Conservation (phyloP, 2,888 invertebrate genomes). For the Sarcophaga subvicina region DNA sequence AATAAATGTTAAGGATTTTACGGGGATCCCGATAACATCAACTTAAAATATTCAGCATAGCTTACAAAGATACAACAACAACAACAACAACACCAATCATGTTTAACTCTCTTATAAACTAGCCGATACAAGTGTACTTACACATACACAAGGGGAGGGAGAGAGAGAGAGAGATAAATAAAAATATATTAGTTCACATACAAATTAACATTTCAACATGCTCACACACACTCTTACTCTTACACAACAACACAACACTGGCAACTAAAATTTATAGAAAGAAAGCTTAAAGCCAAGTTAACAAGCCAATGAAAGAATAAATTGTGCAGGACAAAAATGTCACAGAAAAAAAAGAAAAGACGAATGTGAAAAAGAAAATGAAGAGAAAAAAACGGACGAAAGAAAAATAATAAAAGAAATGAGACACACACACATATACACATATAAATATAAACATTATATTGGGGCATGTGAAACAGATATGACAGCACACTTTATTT, state of each 20-base stretch:
- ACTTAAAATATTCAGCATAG: constrained; percentile 57
- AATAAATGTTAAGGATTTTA: constrained; percentile 63
- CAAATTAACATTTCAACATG: background rate
- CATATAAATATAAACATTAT: background rate
- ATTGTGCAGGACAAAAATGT: constrained; percentile 29
- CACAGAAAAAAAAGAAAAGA: constrained; percentile 34
- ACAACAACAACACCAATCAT: constrained; percentile 3
- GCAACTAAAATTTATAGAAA: constrained; percentile 62
- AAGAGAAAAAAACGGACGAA: background rate
- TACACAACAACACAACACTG: constrained; percentile 1
- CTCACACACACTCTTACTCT: background rate
- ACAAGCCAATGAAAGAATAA: constrained; percentile 64
- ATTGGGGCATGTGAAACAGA: constrained; percentile 32
- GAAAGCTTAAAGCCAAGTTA: constrained; percentile 66
- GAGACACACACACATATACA: constrained; percentile 10
- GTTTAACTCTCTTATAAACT: constrained; percentile 23
- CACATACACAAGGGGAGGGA: background rate
- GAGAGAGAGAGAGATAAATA: too few species aligned
- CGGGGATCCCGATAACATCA: constrained; percentile 61
- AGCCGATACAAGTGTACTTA: background rate
- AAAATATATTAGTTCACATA: background rate
- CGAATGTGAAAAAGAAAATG: background rate
- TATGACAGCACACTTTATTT: constrained; percentile 66
- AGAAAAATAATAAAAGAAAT: constrained; percentile 50
- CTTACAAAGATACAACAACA: constrained; percentile 32